Percentiles rank a stretch among this genome's conserved stretches.
Evolutionary conservation across 2,888 invertebrate species (phyloP).

Genomic region (Uloborus plumipes): DNA sequence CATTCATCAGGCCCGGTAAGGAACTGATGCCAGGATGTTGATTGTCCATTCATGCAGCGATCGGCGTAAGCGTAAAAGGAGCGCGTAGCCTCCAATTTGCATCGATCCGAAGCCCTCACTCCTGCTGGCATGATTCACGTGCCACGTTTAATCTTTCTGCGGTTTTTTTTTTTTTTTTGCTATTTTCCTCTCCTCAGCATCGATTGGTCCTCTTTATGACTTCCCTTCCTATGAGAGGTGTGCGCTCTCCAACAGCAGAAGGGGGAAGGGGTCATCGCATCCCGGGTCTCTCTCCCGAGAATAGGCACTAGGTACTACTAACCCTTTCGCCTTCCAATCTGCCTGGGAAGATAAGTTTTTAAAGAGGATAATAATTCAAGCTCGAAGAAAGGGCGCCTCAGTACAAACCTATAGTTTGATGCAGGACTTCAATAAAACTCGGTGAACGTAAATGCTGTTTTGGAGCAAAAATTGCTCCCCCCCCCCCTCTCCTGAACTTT

Average conservation of each 20-base stretch:
- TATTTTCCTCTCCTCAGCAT: conserved; percentile 14
- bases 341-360: conserved; percentile 34
- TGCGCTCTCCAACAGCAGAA: neutral
- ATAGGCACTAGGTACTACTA: conserved; percentile 37
- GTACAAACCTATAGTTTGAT: too few species aligned
- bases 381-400: too few species aligned
- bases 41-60: conserved; percentile 36
- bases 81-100: conserved; percentile 51
- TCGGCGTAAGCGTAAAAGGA: conserved; percentile 28
- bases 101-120: conserved; percentile 23
- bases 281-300: neutral
- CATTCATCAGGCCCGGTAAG: too few species aligned
- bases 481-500: too few species aligned
- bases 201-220: conserved; percentile 4
- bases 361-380: conserved; percentile 1
- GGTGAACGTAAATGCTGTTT: too few species aligned
- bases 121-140: conserved; percentile 48
- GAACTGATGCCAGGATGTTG: too few species aligned
- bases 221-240: conserved; percentile 18
- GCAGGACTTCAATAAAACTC: too few species aligned
- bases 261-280: too few species aligned
- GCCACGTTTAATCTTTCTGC: neutral
- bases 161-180: too few species aligned
- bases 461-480: too few species aligned
- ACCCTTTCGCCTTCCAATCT: conserved; percentile 38